Base-by-base conservation (phyloP, 2,888 invertebrate genomes). In the Onchidella celtica region DNA sequence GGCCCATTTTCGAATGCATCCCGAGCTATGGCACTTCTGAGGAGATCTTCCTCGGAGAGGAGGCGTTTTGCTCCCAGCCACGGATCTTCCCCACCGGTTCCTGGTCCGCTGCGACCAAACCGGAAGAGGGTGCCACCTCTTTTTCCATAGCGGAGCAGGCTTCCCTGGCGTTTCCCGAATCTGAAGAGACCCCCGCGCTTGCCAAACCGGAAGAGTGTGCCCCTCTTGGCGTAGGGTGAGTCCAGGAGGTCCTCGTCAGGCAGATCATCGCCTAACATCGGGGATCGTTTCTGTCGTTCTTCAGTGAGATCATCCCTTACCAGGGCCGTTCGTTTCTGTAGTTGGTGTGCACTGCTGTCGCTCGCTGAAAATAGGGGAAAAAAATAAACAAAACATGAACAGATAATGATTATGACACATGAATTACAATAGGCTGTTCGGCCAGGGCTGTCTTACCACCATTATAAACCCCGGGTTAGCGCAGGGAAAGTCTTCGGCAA, bases 141-240 rank as follows among this genome's bases (percentile, higher is more conserved):
- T 74, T 88, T 88, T 40, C 89, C 89, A 66, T 87, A 89, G 24
- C 89, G 85, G 34, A 89, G 81, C 32, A 89, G 82, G 21, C 88
- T 86, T 2, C 73, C 73, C 36, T 73, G 73, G 3, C 89, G 86
- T 79, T 87, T 88, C 27, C 88, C 88, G 72, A 87, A 89, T 32
- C 88, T 79, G 68, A 89, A 84, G 24, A 89, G 83, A n/a, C 85
- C 83, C n/a, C 87, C 85, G 83, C 87, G 74, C 74, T 86, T 86
- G 24, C 86, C 87, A 65, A 87, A 89, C 55, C 89, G 82, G 61
- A 89, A 83, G 34, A 89, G 83, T 11, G 84, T 85, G 40, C 87
- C 85, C 17, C 88, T 86, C 76, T 87, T 88, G 80, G n/a, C n/a
- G n/a, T n/a, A n/a, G n/a, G n/a, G n/a, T n/a, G n/a, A n/a, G 61